These are phyloP conservation scores for Lordiphosa mommai DNA, from an alignment of 1,140 invertebrate species.

Conservation along the genomic window DNA sequence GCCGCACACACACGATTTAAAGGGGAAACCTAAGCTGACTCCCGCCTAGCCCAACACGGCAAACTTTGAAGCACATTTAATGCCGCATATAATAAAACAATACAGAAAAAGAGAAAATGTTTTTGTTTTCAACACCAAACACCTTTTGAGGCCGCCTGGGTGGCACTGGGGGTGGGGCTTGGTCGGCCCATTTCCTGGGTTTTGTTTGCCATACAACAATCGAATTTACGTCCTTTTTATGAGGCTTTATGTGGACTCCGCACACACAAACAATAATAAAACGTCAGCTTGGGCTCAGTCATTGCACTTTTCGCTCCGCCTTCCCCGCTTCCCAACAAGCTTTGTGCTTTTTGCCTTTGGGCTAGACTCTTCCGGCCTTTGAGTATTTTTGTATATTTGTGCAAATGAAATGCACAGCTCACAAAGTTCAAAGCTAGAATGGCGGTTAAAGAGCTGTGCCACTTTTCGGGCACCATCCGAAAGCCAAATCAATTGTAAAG, in stretches of 20 bases:
- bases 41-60: constrained; percentile 1
- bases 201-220: constrained; percentile 73
- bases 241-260: constrained; percentile 61
- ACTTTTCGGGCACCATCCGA: constrained; percentile 19
- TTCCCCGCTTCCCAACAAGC: constrained; percentile 10
- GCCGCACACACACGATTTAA: no score
- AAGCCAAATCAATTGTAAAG: constrained; percentile 63
- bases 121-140: constrained; percentile 75
- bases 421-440: constrained; percentile 61
- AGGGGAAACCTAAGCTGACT: no score
- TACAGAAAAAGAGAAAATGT: constrained; percentile 50
- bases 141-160: constrained; percentile 53
- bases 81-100: constrained; percentile 40
- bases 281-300: constrained; percentile 67
- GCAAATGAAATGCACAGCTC: constrained; percentile 44
- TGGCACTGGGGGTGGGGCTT: constrained; percentile 1
- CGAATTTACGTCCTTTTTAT: constrained; percentile 76
- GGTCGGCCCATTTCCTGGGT: constrained; percentile 60
- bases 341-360: constrained; percentile 63
- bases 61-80: constrained; percentile 70
- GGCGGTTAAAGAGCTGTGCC: constrained; percentile 34
- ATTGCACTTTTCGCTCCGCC: constrained; percentile 54
- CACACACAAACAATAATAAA: constrained; percentile 59
- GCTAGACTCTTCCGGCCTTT: constrained; percentile 67
- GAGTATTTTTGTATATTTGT: constrained; percentile 29